Conservation (phyloP, 2,797 vertebrate species). For the Potorous gilbertii region DNA sequence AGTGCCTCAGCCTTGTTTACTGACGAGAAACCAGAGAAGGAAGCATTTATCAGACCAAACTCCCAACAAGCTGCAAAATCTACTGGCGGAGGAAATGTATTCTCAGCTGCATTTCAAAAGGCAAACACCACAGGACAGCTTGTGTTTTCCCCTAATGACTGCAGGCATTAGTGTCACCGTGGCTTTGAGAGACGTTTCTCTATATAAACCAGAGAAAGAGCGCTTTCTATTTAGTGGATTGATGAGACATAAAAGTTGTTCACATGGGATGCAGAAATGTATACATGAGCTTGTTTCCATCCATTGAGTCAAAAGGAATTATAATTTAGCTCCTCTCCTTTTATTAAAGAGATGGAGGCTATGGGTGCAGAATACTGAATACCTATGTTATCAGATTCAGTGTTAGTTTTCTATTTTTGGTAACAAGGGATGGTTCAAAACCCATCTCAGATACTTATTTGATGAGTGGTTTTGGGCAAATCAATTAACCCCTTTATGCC, state of each 20-base stretch:
- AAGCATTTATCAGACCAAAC: slow-evolving; percentile 55
- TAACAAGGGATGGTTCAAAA: slow-evolving; percentile 12
- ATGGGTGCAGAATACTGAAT: not conserved
- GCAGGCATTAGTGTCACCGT: slow-evolving; percentile 42
- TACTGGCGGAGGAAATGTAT: slow-evolving; percentile 8
- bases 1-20: slow-evolving; percentile 46
- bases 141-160: not conserved
- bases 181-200: slow-evolving; percentile 41
- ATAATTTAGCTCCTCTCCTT: not conserved
- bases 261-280: not conserved
- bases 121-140: slow-evolving; percentile 15
- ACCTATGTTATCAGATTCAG: not conserved
- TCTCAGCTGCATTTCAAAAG: slow-evolving; percentile 51
- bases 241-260: slow-evolving; percentile 22
- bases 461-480: not conserved
- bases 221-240: slow-evolving; percentile 31
- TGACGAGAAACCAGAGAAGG: slow-evolving; percentile 24
- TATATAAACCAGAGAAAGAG: slow-evolving; percentile 24
- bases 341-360: not conserved
- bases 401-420: not conserved
- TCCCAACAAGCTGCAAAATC: slow-evolving; percentile 6
- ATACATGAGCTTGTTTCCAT: not conserved
- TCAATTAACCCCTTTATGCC: not conserved
- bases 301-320: not conserved
- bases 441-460: not conserved